phyloP scores from a whole-genome alignment of 2,888 invertebrate species.

The Noctua comes region DNA sequence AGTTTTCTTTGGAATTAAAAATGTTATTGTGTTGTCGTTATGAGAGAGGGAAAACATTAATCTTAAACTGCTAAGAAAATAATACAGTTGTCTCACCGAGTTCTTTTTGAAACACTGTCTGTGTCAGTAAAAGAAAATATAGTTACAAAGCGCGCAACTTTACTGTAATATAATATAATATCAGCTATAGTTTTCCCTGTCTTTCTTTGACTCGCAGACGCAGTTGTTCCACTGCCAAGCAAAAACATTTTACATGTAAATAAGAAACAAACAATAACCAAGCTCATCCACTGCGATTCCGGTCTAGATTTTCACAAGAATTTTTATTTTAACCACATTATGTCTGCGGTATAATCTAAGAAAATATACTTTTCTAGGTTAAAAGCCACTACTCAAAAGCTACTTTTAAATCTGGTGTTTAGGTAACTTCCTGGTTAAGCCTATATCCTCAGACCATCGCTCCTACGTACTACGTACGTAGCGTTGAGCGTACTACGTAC shows the following conservation, averaged over 20 bases:
- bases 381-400: too few species aligned
- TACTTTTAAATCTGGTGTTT: background rate
- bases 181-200: background rate
- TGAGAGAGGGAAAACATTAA: slow-evolving; percentile 9
- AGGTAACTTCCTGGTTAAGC: background rate
- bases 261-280: slow-evolving; percentile 17
- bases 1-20: slow-evolving; percentile 34
- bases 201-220: background rate
- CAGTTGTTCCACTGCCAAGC: background rate
- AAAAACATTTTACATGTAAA: background rate
- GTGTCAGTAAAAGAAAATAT: background rate
- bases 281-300: background rate
- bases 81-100: background rate
- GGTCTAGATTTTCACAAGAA: background rate
- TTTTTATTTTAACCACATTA: background rate
- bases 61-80: slow-evolving; percentile 17
- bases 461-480: too few species aligned
- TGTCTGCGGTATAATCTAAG: too few species aligned
- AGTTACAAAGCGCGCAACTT: slow-evolving; percentile 1
- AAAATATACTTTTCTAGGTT: too few species aligned
- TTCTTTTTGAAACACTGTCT: background rate
- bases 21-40: slow-evolving; percentile 32
- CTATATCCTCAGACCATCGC: too few species aligned
- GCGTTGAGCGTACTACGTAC: too few species aligned
- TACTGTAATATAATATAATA: slow-evolving; percentile 6